These are phyloP conservation scores for Drosophila melanosoma DNA, from an alignment of 2,888 invertebrate species.

Conservation along the genomic window DNA sequence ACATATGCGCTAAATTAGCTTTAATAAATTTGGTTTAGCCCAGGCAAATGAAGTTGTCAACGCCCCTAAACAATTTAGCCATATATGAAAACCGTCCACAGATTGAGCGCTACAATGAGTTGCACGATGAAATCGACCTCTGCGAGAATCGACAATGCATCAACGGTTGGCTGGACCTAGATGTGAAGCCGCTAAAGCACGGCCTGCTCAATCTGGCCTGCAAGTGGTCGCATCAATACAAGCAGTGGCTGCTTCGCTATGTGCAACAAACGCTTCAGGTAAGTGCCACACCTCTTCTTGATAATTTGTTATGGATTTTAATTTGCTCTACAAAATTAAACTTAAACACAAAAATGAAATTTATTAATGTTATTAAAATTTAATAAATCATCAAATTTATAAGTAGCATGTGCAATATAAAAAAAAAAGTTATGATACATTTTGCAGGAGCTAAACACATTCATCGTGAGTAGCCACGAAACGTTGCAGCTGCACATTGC, in stretches of 20 bases:
- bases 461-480: slow-evolving; percentile 90
- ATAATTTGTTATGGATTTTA: neutral
- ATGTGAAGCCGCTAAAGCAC: slow-evolving; percentile 92
- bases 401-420: neutral
- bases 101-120: slow-evolving; percentile 83
- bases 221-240: slow-evolving; percentile 95
- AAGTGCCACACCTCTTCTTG: slow-evolving; percentile 16
- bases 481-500: slow-evolving; percentile 90
- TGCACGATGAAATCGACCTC: slow-evolving; percentile 82
- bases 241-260: slow-evolving; percentile 92
- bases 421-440: neutral
- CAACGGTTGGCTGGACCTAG: slow-evolving; percentile 92
- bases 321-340: neutral
- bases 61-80: slow-evolving; percentile 26
- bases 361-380: neutral
- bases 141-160: slow-evolving; percentile 87
- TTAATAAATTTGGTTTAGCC: slow-evolving; percentile 66
- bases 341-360: neutral
- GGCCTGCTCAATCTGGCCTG: slow-evolving; percentile 93
- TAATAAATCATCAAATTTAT: neutral
- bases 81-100: slow-evolving; percentile 40
- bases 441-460: slow-evolving; percentile 89
- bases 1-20: slow-evolving; percentile 67
- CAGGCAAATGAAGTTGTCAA: slow-evolving; percentile 67
- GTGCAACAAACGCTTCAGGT: slow-evolving; percentile 89